phyloP scores from a whole-genome alignment of 1,140 invertebrate genomes.

The Lithobius niger region DNA sequence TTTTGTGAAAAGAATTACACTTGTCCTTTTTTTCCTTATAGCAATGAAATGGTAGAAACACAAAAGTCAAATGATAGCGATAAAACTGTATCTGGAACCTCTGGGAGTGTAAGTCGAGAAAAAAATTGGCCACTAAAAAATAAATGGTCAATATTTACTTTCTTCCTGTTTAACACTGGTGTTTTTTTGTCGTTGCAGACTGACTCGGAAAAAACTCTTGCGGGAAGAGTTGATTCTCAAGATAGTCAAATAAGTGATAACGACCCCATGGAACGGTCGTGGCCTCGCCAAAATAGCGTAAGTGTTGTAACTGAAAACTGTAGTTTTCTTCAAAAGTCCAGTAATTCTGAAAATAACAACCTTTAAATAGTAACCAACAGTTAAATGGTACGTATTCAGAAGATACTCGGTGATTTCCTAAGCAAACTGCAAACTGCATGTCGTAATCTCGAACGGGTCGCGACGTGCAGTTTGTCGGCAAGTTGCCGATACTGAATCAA shows the following conservation, averaged over 20 bases:
- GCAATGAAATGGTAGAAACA: slow-evolving; percentile 45
- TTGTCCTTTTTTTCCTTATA: too few species aligned
- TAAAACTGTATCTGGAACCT: slow-evolving; percentile 52
- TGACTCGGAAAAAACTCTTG: slow-evolving; percentile 67
- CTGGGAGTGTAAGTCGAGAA: slow-evolving; percentile 23
- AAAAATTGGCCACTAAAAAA: slow-evolving; percentile 1
- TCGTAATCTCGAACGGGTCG: too few species aligned
- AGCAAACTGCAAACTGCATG: not conserved
- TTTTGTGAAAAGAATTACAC: too few species aligned
- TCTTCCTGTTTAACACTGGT: not conserved
- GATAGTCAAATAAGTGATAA: slow-evolving; percentile 66
- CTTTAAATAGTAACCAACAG: not conserved
- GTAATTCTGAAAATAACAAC: not conserved
- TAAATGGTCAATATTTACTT: not conserved
- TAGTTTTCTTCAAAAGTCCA: slow-evolving; percentile 4
- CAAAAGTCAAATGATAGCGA: slow-evolving; percentile 70
- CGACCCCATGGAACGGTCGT: slow-evolving; percentile 35
- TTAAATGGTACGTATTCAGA: too few species aligned
- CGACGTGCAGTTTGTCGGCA: too few species aligned
- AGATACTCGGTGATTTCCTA: too few species aligned
- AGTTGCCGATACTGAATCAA: too few species aligned
- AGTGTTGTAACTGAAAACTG: slow-evolving; percentile 25
- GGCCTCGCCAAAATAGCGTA: slow-evolving; percentile 83
- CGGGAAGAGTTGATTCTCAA: slow-evolving; percentile 63
- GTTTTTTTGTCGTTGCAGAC: slow-evolving; percentile 29